Evolutionary conservation across 92 coral and sea anemone genomes (phyloP), one percentile per base, ranked within the genome.

Genomic region (Desmophyllum pertusum): DNA sequence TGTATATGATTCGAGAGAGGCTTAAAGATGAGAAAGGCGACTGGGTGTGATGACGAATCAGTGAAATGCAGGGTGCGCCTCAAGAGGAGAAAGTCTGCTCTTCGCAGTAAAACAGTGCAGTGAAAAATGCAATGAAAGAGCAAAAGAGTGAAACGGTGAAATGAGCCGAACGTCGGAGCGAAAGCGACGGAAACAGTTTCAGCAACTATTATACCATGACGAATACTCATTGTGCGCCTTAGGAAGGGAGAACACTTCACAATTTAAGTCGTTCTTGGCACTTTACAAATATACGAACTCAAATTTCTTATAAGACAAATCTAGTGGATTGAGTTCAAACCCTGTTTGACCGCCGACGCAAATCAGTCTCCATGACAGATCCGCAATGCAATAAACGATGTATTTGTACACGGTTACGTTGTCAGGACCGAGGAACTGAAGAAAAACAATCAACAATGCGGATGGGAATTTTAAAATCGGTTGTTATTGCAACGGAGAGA

Each of bases 1-100:
- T 89, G 21, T 89, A 89, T n/a, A 80, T 79, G 72, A 85, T 89
- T 69, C 81, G 89, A 43, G 93, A 89, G 64, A 45, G 90, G n/a
- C 83, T 89, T 21, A 85, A 74, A 6, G 89, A 89, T 46, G 93
- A 89, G 53, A 81, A 89, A 38, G 87, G 90, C n/a, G 93, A 89
- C 27, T 89, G 93, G 93, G 93, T 89, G 66, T 89, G 81, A 77
- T 23, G 35, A 15, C 6, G 72, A 4, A 39, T 3, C 19, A 33
- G 52, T 21, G 29, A 77, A 14, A 4, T 1, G 55, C 5, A 15
- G 25, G 5, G 21, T 59, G 15, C 33, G 63, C 7, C 11, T 59
- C 64, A 25, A n/a, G 33, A 57, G 33, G 30, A 57, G 64, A 14
- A n/a, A 57, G 11, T 25, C 31, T 25, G 64, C 33, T n/a, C 5